Conservation (phyloP, 1,140 invertebrate species). For the Coptotermes formosanus region DNA sequence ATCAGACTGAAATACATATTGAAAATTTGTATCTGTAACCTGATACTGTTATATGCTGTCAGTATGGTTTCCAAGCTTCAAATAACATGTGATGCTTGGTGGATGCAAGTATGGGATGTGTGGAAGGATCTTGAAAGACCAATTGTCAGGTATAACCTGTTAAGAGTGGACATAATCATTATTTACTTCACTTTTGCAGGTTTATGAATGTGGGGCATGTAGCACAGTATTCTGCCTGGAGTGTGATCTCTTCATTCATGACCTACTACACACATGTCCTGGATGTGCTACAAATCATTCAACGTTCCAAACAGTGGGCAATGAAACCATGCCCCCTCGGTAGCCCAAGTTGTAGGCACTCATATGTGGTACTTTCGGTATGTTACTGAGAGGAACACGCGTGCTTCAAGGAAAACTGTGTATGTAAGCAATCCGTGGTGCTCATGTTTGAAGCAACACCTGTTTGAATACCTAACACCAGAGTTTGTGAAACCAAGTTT, state of each 20-base stretch:
- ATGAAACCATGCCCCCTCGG: neutral
- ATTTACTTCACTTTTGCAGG: conserved; percentile 51
- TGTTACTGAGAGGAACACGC: no score
- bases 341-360: no score
- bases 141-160: no score
- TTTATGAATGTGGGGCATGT: conserved; percentile 81
- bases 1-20: no score
- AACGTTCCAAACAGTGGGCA: conserved; percentile 49
- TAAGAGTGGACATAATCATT: neutral
- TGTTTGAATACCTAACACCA: no score
- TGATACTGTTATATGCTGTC: no score
- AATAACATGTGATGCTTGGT: no score
- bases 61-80: no score
- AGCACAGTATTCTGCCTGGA: conserved; percentile 82
- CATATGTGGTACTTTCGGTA: neutral
- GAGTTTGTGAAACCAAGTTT: no score
- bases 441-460: neutral
- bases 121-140: no score
- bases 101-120: no score
- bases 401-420: neutral
- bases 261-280: conserved; percentile 90
- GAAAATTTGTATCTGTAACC: no score
- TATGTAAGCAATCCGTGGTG: neutral
- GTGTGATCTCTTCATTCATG: conserved; percentile 93
- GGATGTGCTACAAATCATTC: conserved; percentile 74